Percentiles rank a stretch among this genome's conserved stretches.
Evolutionary conservation across 2,797 vertebrate species (phyloP).

Genomic region (Macroramphosus scolopax): DNA sequence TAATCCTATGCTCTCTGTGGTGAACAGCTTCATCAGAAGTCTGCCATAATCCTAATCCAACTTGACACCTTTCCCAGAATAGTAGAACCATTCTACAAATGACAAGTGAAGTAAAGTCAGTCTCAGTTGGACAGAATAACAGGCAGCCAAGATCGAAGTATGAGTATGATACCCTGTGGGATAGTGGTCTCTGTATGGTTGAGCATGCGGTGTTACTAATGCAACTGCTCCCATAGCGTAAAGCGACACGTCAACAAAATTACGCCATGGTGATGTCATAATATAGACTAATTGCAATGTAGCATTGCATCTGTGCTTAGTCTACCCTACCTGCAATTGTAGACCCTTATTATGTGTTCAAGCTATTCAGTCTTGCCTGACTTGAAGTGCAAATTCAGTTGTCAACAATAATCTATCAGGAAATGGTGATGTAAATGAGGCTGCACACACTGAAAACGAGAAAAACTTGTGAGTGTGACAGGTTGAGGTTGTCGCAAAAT

Average conservation of each 20-base stretch:
- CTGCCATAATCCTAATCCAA: slow-evolving; percentile 72
- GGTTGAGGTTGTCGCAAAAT: slow-evolving; percentile 17
- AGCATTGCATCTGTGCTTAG: slow-evolving; percentile 14
- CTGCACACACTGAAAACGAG: slow-evolving; percentile 1
- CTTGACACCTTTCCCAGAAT: slow-evolving; percentile 63
- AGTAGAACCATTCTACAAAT: slow-evolving; percentile 34
- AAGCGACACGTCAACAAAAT: slow-evolving; percentile 3
- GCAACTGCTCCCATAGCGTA: not conserved
- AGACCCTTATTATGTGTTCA: slow-evolving; percentile 34
- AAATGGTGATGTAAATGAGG: slow-evolving; percentile 13
- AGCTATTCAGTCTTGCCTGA: too few relatives aligned
- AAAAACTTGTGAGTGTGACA: not conserved
- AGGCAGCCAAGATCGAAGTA: slow-evolving; percentile 27
- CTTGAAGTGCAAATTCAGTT: too few relatives aligned
- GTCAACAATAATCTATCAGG: too few relatives aligned
- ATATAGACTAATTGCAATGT: slow-evolving; percentile 15
- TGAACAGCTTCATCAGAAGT: slow-evolving; percentile 52
- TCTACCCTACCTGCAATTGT: slow-evolving; percentile 2
- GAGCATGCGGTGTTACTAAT: slow-evolving; percentile 1
- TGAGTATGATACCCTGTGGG: not conserved
- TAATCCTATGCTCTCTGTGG: slow-evolving; percentile 50
- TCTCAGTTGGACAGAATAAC: slow-evolving; percentile 10
- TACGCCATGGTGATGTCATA: slow-evolving; percentile 2
- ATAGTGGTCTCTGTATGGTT: slow-evolving; percentile 12
- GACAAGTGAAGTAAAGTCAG: slow-evolving; percentile 15